Percentiles rank a stretch among this genome's conserved stretches.
Evolutionary conservation across 2,797 vertebrate genomes (phyloP).

Genomic region (Masticophis lateralis): DNA sequence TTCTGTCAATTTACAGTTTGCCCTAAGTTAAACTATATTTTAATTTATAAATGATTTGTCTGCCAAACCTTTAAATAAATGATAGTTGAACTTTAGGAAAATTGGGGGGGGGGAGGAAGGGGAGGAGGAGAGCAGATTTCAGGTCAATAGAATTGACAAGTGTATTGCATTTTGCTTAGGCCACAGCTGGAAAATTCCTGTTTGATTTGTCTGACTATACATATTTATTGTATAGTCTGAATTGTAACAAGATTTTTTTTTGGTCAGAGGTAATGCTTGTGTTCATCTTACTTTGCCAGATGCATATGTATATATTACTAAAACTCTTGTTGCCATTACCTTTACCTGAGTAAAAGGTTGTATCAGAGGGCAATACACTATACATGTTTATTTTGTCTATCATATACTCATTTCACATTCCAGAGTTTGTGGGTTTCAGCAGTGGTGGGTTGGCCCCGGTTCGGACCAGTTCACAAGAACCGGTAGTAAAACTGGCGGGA

Average conservation of each 20-base stretch:
- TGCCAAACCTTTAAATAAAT: not conserved
- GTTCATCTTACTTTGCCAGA: not conserved
- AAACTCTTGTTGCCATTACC: not conserved
- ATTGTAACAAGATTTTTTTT: not conserved
- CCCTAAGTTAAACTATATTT: not conserved
- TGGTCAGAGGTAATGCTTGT: not conserved
- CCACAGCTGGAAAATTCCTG: not conserved
- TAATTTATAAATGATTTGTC: not conserved
- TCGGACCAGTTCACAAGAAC: no score
- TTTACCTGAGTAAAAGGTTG: not conserved
- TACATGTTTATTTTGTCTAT: not conserved
- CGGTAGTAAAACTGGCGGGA: no score
- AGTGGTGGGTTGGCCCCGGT: no score
- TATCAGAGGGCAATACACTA: not conserved
- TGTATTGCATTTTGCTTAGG: not conserved
- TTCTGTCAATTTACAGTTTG: not conserved
- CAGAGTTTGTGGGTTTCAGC: not conserved
- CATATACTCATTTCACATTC: not conserved
- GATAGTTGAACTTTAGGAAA: not conserved
- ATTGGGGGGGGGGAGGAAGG: not conserved
- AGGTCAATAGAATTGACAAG: not conserved
- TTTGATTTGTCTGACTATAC: not conserved
- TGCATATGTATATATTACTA: not conserved
- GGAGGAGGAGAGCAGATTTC: not conserved
- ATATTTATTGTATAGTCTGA: not conserved